Percentiles rank a stretch among this genome's conserved stretches.
These are phyloP conservation scores for Apostichopus parvimensis DNA, from an alignment of 35 echinoderm and acorn worm species.

Conservation along the genomic window DNA sequence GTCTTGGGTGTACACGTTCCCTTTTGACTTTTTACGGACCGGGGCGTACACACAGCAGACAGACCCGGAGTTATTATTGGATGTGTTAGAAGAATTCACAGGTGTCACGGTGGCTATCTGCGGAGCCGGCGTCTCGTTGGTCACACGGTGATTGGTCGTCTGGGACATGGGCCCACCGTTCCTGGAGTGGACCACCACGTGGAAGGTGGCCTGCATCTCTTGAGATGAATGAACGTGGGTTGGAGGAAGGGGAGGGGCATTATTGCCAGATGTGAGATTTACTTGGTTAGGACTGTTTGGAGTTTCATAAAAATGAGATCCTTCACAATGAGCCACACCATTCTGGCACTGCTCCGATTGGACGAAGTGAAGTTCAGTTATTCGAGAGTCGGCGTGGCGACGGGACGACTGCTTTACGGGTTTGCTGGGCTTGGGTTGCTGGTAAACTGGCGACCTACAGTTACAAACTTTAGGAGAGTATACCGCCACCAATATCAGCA, in stretches of 20 bases:
- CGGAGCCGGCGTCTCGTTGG: neutral
- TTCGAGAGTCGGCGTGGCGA: slow-evolving; percentile 41
- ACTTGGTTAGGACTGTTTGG: slow-evolving; percentile 14
- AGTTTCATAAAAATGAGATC: slow-evolving; percentile 48
- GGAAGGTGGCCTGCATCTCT: slow-evolving; percentile 52
- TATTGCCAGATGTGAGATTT: neutral
- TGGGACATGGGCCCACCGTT: slow-evolving; percentile 33
- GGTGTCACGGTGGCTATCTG: slow-evolving; percentile 17
- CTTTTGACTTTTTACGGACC: slow-evolving; percentile 53
- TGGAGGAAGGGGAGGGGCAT: slow-evolving; percentile 3
- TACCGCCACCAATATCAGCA: slow-evolving; percentile 44
- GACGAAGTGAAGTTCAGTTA: slow-evolving; percentile 56
- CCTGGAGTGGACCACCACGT: slow-evolving; percentile 49
- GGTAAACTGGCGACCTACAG: slow-evolving; percentile 23
- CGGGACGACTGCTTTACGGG: neutral
- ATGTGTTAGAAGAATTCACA: neutral
- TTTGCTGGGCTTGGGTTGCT: neutral
- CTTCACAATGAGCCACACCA: slow-evolving; percentile 53
- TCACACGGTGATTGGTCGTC: neutral
- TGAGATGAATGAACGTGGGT: slow-evolving; percentile 23
- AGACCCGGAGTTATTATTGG: slow-evolving; percentile 32
- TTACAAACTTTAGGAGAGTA: slow-evolving; percentile 36
- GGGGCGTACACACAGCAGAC: slow-evolving; percentile 38
- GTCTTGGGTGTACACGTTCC: slow-evolving; percentile 37
- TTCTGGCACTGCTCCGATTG: slow-evolving; percentile 58